Base-by-base conservation (phyloP, 2,888 invertebrate species). In the Byasa hedistus region DNA sequence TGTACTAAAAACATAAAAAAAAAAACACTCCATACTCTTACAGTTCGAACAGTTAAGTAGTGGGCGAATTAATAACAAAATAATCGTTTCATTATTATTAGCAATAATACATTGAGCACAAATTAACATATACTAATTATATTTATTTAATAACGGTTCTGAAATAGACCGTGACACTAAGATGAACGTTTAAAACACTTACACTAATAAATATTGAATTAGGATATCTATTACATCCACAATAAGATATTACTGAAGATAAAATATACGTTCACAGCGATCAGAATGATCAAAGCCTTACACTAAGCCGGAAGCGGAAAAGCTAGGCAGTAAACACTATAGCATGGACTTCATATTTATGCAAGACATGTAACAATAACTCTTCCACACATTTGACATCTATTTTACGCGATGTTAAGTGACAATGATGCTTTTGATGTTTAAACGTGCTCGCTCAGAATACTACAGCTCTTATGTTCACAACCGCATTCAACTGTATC, bases 1-100 rank as follows among this genome's bases (percentile, higher is more conserved):
- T 32, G 10, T 32, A 32, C 10, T 60, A 56, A 27, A 39, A 51
- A 23, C 22, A 23, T 27, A 65, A 61, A 17, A 60, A 60, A 51
- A n/a, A 60, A 24, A 23, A 2, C 55, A 17, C 3, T 27, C 21
- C 44, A 32, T 8, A 32, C 21, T n/a, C n/a, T 7, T 24, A 17
- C 2, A 44, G 15, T 7, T 15, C 48, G 24, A 24, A 23, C 19
- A n/a, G 12, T 10, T 63, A 64, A 23, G 27, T 39, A 27, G 32
- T 36, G 52, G 22, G 51, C 22, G 27, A 51, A 24, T 44, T 10
- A 10, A 32, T 32, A 10, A 27, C 8, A 27, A n/a, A n/a, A n/a
- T n/a, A n/a, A n/a, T n/a, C n/a, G n/a, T n/a, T n/a, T n/a, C n/a
- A n/a, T n/a, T n/a, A n/a, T n/a, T n/a, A n/a, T n/a, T n/a, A n/a